Evolutionary conservation across 2,113 vertebrate species (phyloP).

Genomic region (Gyps fulvus): DNA sequence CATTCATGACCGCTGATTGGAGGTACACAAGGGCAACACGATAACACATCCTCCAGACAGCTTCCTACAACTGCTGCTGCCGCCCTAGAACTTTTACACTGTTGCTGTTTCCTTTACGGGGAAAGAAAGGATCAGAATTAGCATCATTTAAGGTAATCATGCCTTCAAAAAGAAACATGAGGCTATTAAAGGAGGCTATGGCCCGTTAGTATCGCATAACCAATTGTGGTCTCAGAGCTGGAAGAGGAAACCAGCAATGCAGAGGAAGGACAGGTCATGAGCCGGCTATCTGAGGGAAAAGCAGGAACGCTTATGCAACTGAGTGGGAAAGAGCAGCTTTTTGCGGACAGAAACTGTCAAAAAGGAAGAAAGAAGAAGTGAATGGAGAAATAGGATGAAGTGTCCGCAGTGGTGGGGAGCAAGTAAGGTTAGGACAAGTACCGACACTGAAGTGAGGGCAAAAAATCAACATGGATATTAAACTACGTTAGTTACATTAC

Average conservation of each 20-base stretch:
- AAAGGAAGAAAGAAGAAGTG: not conserved
- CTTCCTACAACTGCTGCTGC: slow-evolving; percentile 28
- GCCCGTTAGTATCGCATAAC: not conserved
- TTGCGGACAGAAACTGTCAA: not conserved
- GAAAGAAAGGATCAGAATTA: slow-evolving; percentile 38
- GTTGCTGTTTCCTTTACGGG: not conserved
- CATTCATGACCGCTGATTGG: slow-evolving; percentile 46
- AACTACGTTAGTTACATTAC: not conserved
- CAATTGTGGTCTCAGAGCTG: not conserved
- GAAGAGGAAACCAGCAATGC: not conserved
- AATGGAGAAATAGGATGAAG: not conserved
- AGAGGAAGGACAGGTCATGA: slow-evolving; percentile 9
- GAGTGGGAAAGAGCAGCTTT: not conserved
- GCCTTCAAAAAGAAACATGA: slow-evolving; percentile 46
- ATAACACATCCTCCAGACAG: slow-evolving; percentile 39
- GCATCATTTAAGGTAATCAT: slow-evolving; percentile 37
- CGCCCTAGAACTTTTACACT: slow-evolving; percentile 14
- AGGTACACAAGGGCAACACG: not conserved
- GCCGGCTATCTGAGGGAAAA: not conserved
- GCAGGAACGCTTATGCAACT: not conserved
- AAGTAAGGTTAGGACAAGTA: not conserved
- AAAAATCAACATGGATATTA: not conserved
- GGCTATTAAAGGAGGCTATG: slow-evolving; percentile 1
- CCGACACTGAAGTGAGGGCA: fast-evolving
- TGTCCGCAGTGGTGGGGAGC: fast-evolving